Base-by-base conservation (phyloP, 2,797 vertebrate species). In the Lindbergichthys nudifrons region DNA sequence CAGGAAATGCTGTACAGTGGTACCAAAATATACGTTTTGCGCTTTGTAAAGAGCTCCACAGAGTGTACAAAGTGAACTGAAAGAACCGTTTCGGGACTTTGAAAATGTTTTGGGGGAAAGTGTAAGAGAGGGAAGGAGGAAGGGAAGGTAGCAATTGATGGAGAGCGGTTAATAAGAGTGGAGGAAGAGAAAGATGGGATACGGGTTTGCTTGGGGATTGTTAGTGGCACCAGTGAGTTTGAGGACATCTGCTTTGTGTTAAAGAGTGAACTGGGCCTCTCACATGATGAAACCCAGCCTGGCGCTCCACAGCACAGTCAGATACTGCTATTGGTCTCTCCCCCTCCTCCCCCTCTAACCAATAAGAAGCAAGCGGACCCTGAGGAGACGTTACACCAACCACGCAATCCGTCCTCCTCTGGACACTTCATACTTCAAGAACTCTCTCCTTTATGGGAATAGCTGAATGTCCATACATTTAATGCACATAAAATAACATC, bases 231-330 rank as follows among this genome's bases (percentile, higher is more conserved):
- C 81, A 79, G 68, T 66, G 84, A 91, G 62, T 82, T 71, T 73
- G 62, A 77, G 70, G 84, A 94, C 94, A 94, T 95, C 94, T 95
- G 94, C 88, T 89, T 91, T 67, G 74, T 86, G 89, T 94, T 94
- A 94, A 61, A 69, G 75, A 79, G 54, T 56, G 54, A 77, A 65
- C 77, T 68, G 86, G 92, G 93, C 89, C 91, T 90, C 92, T 82
- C 70, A 80, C 82, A 86, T 94, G 92, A 93, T 91, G 91, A 91
- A 94, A 93, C 84, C 88, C 86, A 90, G 90, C 87, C 89, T 87
- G 82, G 89, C 59, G 83, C 74, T 85, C 81, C 43, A 57, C 69
- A 77, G 68, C 79, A 48, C 84, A 86, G 75, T 77, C 42, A 82
- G 86, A 89, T 79, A 82, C 83, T 84, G 79, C 84, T 81, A 91